phyloP scores from a whole-genome alignment of 2,888 invertebrate species.

The Lasioglossum leucozonium region DNA sequence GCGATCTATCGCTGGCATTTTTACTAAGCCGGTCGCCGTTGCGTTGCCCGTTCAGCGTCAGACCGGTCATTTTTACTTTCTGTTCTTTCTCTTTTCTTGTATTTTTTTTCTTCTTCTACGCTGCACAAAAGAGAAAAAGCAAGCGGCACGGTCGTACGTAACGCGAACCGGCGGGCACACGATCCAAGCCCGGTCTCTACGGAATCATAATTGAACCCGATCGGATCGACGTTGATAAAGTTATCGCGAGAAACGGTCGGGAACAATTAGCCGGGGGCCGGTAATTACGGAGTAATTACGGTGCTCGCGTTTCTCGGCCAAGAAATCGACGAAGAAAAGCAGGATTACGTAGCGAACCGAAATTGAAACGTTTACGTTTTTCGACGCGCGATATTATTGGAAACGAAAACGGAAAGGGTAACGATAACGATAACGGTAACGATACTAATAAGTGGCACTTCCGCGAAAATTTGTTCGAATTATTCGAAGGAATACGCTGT shows the following conservation, averaged over 20 bases:
- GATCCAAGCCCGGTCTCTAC: not conserved
- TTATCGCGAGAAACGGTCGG: slow-evolving; percentile 51
- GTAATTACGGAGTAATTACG: slow-evolving; percentile 30
- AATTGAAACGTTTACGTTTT: not conserved
- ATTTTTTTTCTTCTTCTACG: not conserved
- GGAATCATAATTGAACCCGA: slow-evolving; percentile 49
- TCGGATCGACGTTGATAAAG: slow-evolving; percentile 44
- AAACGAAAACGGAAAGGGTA: not conserved
- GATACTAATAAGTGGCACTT: not conserved
- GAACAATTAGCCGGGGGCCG: slow-evolving; percentile 49
- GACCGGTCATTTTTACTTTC: slow-evolving; percentile 31
- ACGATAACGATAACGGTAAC: not conserved
- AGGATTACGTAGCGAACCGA: not conserved
- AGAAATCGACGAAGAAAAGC: not conserved
- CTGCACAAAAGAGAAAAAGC: not conserved
- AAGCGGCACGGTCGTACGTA: not conserved
- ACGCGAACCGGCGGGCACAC: not conserved
- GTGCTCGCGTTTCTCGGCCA: not conserved
- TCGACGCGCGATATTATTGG: not conserved
- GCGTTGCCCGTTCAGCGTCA: not conserved
- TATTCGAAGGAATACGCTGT: not conserved
- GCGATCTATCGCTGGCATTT: slow-evolving; percentile 39
- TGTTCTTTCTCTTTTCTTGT: slow-evolving; percentile 6
- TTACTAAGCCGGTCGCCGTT: slow-evolving; percentile 9
- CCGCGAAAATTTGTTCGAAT: not conserved